Percentiles rank a stretch among this genome's conserved stretches.
Evolutionary conservation across 2,113 vertebrate genomes (phyloP).

Genomic region (Archocentrus centrarchus): DNA sequence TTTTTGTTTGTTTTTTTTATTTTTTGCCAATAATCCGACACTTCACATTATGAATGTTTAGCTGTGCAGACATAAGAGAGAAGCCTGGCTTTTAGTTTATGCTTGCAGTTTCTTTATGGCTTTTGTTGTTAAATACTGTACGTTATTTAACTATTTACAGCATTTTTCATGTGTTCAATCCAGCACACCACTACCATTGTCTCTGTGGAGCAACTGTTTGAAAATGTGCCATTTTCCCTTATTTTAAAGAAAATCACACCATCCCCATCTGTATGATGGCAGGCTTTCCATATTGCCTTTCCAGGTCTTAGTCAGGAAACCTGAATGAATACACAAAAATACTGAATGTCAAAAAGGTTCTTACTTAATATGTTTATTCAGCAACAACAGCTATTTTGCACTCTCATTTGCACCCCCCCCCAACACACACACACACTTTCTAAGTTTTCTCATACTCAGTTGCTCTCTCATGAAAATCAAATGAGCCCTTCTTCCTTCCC

Average conservation of each 20-base stretch:
- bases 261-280: not conserved
- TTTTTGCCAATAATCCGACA: not conserved
- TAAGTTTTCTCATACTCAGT: not conserved
- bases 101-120: not conserved
- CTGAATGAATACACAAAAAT: not conserved
- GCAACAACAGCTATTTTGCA: not conserved
- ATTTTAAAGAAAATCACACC: not conserved
- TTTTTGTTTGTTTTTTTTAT: not conserved
- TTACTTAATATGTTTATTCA: not conserved
- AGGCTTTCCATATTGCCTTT: not conserved
- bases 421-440: not conserved
- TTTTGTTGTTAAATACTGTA: not conserved
- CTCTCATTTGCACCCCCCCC: too few relatives aligned
- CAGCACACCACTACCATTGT: not conserved
- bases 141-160: not conserved
- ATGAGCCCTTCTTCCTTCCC: slow-evolving; percentile 24
- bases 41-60: not conserved
- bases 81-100: not conserved
- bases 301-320: not conserved
- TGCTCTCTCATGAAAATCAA: slow-evolving; percentile 46
- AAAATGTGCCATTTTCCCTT: not conserved
- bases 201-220: not conserved
- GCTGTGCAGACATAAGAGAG: not conserved
- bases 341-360: not conserved
- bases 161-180: not conserved